A percentile compares a stretch with the other conserved stretches of the same genome.
Evolutionary conservation across 1,140 invertebrate species (phyloP).

Genomic region (Nilaparvata lugens): DNA sequence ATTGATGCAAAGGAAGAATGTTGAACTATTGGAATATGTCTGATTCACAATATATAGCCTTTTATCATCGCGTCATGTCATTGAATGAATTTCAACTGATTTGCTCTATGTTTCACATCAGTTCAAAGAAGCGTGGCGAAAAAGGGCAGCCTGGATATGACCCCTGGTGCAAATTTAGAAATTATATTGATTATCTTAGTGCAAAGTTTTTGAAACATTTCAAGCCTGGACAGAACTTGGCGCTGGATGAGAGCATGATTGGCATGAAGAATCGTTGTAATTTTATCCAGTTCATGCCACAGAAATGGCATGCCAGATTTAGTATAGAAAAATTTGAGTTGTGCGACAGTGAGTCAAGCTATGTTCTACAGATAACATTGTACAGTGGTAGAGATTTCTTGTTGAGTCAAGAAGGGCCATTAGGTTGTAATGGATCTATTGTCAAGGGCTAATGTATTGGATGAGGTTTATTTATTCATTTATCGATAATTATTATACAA

Average conservation of each 20-base stretch:
- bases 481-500: not conserved
- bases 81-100: too few relatives aligned
- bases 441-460: not conserved
- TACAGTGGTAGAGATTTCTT: not conserved
- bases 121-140: not conserved
- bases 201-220: not conserved
- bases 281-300: not conserved
- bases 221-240: not conserved
- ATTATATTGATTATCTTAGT: not conserved
- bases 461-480: not conserved
- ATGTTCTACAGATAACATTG: too few relatives aligned
- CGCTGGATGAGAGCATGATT: not conserved
- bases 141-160: too few relatives aligned
- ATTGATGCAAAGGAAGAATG: not conserved
- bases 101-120: not conserved
- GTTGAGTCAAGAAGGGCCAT: not conserved
- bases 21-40: not conserved
- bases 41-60: not conserved
- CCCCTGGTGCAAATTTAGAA: not conserved
- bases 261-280: not conserved
- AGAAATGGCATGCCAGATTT: not conserved
- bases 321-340: not conserved
- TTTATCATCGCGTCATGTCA: too few relatives aligned
- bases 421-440: not conserved
- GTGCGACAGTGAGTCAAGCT: not conserved